Base-by-base conservation (phyloP, 2,797 vertebrate genomes). In the Pangasius macronema region DNA sequence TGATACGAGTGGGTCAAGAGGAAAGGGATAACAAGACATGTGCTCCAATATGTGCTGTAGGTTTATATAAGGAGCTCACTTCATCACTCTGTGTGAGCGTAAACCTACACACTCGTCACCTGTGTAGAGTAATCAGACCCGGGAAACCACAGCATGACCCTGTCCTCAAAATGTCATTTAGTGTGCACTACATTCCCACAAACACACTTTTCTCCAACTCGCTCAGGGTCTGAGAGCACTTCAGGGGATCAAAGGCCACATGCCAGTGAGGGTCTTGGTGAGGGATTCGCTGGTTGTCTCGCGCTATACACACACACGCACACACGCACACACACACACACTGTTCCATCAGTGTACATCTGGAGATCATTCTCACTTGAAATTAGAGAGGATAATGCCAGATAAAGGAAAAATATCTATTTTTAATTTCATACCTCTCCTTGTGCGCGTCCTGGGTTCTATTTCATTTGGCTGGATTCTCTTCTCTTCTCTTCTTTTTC, bases 171-270 rank as follows among this genome's bases (percentile, higher is more conserved):
- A 86, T 80, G 46, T 65, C 1, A 30, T 36, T 55, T 72, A 42
- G 24, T n/a, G 36, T 79, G 83, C 42, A 59, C 82, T 73, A 82
- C 76, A 70, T 63, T 24, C 70, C 76, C 55, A 70, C 79, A 22
- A 86, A 86, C 68, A 77, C 61, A 27, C 76, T 61, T 63, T 70
- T 76, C 68, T 36, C 57, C 86, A 88, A 82, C 55, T 82, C 49
- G 73, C 80, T 65, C 46, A 87, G 49, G 61, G 82, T 87, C 84
- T 73, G 70, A 86, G 61, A 88, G 75, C 84, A 83, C 88, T 87
- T 83, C 82, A 84, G 79, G 39, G 85, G 87, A 91, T 91, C 89
- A 91, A 90, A 90, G 87, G 73, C 87, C 84, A 57, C 84, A 89
- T 89, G 85, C 91, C 87, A 87, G 61, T 36, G 70, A 68, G 73